Percentiles rank a stretch among this genome's conserved stretches.
These are phyloP conservation scores for Astropecten irregularis DNA, from an alignment of 53 echinoderm and acorn worm genomes.

Conservation along the genomic window DNA sequence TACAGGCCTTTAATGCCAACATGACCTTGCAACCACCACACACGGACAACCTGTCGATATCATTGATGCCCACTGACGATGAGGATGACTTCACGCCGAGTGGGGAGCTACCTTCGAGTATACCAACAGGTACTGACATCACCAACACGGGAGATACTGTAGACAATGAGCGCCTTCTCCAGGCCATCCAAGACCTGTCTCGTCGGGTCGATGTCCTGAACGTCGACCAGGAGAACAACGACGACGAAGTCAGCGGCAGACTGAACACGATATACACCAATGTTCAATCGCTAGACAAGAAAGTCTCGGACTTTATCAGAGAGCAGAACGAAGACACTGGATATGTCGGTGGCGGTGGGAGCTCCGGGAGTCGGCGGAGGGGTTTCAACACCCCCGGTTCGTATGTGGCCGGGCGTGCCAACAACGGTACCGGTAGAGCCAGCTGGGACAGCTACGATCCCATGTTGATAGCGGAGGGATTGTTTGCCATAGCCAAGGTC, in stretches of 20 bases:
- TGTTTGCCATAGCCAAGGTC: conserved; percentile 97
- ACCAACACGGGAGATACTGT: conserved; percentile 8
- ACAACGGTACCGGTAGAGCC: conserved; percentile 13
- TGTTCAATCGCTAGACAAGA: conserved; percentile 13
- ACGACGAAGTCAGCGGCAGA: background rate
- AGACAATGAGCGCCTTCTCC: conserved; percentile 39
- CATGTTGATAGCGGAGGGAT: conserved; percentile 85
- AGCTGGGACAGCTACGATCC: conserved; percentile 78
- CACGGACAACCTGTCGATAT: conserved; percentile 40
- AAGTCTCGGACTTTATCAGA: conserved; percentile 27
- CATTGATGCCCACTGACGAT: conserved; percentile 26
- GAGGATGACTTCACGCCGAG: conserved; percentile 65
- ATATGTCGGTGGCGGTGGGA: conserved; percentile 5
- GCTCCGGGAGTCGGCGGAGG: background rate
- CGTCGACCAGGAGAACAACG: conserved; percentile 6
- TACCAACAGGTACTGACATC: background rate
- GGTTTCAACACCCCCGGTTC: background rate
- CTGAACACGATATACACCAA: background rate
- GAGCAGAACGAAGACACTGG: background rate
- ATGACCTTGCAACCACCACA: conserved; percentile 1
- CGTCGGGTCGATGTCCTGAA: conserved; percentile 61
- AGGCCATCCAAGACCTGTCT: conserved; percentile 46
- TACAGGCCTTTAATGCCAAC: background rate
- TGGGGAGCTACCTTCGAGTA: conserved; percentile 56
- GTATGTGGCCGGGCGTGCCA: background rate